Evolutionary conservation across 1,140 invertebrate species (phyloP), one percentile per base, ranked within the genome.

Genomic region (Maniola jurtina): DNA sequence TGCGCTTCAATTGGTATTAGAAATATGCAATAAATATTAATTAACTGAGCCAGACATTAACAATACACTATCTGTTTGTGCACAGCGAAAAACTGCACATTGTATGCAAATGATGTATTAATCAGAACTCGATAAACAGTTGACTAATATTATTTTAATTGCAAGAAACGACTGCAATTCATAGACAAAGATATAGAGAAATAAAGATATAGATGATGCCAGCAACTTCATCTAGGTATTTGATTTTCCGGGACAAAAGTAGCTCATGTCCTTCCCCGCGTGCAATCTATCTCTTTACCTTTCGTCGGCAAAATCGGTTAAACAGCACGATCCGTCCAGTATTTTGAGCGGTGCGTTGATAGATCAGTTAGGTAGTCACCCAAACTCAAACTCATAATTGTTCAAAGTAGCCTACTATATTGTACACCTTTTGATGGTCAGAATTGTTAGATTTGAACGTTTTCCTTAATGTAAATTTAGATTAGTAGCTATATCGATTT

Each of bases 71-170:
- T 45, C 14, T 35, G 47, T 10, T 45, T 59, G 33, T 48, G 45
- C 58, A 48, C 48, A 33, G 4, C 10, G 40, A 59, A 59, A 48
- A 48, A 60, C 35, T 45, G n/a, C 42, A 48, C 45, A 61, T 71
- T 75, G 68, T 70, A 59, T 72, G 71, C 58, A 66, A 74, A 75
- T 75, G 16, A 64, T 9, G 35, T 11, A 6, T 45, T 11, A 45
- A 45, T 45, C 42, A 45, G 42, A 45, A 45, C 10, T 45, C 9
- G 42, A n/a, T 45, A 25, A 25, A 25, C 25, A 25, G 25, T 4
- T 25, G 25, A 25, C 25, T 25, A 25, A n/a, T n/a, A n/a, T n/a
- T n/a, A n/a, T n/a, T n/a, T n/a, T n/a, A n/a, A n/a, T n/a, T n/a
- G n/a, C n/a, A n/a, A 25, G 25, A 25, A 25, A 25, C 25, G 25